A percentile compares a stretch with the other conserved stretches of the same genome.
Conservation (phyloP, 2,113 vertebrate species). For the Propithecus coquereli region DNA sequence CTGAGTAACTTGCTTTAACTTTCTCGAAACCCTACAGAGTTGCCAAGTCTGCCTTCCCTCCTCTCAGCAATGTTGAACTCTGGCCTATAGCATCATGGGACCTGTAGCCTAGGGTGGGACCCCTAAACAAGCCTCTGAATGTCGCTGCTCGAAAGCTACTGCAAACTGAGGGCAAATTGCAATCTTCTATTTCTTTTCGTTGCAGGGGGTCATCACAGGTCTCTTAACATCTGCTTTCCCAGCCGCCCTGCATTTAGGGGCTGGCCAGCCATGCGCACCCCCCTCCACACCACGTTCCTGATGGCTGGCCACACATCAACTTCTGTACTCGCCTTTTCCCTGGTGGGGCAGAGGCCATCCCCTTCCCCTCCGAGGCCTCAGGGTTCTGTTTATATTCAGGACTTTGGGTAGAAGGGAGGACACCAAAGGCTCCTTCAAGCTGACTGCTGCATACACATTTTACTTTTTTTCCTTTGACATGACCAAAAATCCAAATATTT, state of each 20-base stretch:
- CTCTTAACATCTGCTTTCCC: slow-evolving; percentile 64
- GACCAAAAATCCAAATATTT: slow-evolving; percentile 81
- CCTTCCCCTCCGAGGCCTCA: neutral
- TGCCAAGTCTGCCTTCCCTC: slow-evolving; percentile 87
- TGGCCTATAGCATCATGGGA: slow-evolving; percentile 86
- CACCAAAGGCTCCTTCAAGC: slow-evolving; percentile 53
- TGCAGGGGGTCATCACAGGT: slow-evolving; percentile 78
- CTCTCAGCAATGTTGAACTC: slow-evolving; percentile 78
- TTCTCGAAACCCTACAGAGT: slow-evolving; percentile 88
- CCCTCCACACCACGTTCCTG: neutral
- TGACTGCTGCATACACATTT: slow-evolving; percentile 67
- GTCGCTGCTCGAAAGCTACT: slow-evolving; percentile 85
- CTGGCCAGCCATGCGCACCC: neutral
- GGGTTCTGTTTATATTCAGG: slow-evolving; percentile 27
- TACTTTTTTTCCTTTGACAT: slow-evolving; percentile 68
- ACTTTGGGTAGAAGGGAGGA: slow-evolving; percentile 54
- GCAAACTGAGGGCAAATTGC: slow-evolving; percentile 85
- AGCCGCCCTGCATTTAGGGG: slow-evolving; percentile 5
- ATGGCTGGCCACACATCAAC: neutral
- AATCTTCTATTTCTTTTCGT: slow-evolving; percentile 80
- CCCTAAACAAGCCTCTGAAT: slow-evolving; percentile 78
- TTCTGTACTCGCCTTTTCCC: neutral
- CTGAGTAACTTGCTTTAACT: slow-evolving; percentile 94
- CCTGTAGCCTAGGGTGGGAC: slow-evolving; percentile 79
- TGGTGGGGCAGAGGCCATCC: slow-evolving; percentile 9